phyloP scores from a whole-genome alignment of 2,797 vertebrate genomes.

The Iguana delicatissima region DNA sequence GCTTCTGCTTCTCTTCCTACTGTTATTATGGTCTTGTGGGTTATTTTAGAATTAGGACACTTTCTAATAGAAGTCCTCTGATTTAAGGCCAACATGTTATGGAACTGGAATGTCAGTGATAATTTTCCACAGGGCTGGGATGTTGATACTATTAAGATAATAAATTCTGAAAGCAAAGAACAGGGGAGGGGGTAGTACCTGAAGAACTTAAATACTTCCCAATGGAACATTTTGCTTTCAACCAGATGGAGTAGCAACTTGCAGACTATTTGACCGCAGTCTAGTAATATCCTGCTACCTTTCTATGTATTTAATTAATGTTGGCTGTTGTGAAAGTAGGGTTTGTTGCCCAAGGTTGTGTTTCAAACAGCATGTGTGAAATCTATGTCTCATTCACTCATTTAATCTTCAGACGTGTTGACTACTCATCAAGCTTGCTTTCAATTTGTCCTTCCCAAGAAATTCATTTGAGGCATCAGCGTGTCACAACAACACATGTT shows the following conservation, averaged over 20 bases:
- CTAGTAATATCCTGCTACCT: neutral
- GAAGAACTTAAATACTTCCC: neutral
- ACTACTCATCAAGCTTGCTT: slow-evolving; percentile 34
- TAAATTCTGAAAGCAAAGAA: neutral
- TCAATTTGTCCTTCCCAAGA: slow-evolving; percentile 48
- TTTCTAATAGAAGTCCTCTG: neutral
- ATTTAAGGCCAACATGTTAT: neutral
- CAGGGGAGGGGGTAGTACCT: neutral
- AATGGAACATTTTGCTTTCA: neutral
- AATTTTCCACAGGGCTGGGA: neutral
- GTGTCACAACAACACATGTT: slow-evolving; percentile 25
- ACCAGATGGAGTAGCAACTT: neutral
- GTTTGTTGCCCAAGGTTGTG: slow-evolving; percentile 27
- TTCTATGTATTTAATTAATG: slow-evolving; percentile 9
- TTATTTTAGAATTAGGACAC: neutral
- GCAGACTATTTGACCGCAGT: neutral
- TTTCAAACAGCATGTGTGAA: slow-evolving; percentile 26
- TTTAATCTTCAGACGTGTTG: slow-evolving; percentile 29
- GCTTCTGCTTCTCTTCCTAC: neutral
- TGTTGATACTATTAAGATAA: neutral
- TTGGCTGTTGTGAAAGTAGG: slow-evolving; percentile 7
- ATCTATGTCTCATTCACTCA: neutral
- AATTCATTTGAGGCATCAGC: slow-evolving; percentile 21
- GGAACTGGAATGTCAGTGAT: neutral
- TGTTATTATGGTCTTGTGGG: neutral